Evolutionary conservation across 2,888 invertebrate genomes (phyloP), one percentile per base, ranked within the genome.

Genomic region (Nasonovia ribisnigri): DNA sequence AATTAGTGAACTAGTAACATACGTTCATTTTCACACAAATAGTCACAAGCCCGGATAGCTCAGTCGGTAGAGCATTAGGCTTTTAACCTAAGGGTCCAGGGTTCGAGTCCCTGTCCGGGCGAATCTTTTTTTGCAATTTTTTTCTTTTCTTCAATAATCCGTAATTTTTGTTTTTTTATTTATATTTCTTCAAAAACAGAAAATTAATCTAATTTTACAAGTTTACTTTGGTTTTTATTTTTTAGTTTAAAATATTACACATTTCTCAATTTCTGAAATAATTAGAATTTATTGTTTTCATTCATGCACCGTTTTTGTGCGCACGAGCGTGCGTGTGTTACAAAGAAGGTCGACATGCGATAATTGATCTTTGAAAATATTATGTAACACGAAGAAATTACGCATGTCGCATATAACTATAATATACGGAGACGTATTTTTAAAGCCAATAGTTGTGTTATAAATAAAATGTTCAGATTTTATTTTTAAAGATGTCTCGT

Each of bases 41-140:
- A 51, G 0, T 13, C n/a, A 67, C 29, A 67, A n/a, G 95, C 95
- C 95, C 95, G 95, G 95, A 95, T 95, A 95, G 95, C 95, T 95
- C 95, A 95, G 95, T 95, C 95, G 95, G 95, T 95, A 95, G 95
- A 95, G 95, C 95, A 95, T 95, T 95, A 95, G 95, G 95, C 95
- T 95, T 95, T 95, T 95, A 95, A 95, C 95, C 95, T 95, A 95
- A 95, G 95, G 95, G 95, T 95, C 95, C 95, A 95, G 95, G 95
- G 95, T 95, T 95, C 95, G 94, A 95, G 95, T 95, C 95, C 95
- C 95, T 95, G 95, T 95, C 95, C 95, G 95, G 95, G 95, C 95
- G 95, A 42, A 20, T 67, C 16, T 13, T 1, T 20, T 67, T 67
- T 67, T 67, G 36, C n/a, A 51, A n/a, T n/a, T 67, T n/a, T 67